Percentiles rank a stretch among this genome's conserved stretches.
These are phyloP conservation scores for Lepus americanus DNA, from an alignment of 2,113 vertebrate genomes.

Conservation along the genomic window DNA sequence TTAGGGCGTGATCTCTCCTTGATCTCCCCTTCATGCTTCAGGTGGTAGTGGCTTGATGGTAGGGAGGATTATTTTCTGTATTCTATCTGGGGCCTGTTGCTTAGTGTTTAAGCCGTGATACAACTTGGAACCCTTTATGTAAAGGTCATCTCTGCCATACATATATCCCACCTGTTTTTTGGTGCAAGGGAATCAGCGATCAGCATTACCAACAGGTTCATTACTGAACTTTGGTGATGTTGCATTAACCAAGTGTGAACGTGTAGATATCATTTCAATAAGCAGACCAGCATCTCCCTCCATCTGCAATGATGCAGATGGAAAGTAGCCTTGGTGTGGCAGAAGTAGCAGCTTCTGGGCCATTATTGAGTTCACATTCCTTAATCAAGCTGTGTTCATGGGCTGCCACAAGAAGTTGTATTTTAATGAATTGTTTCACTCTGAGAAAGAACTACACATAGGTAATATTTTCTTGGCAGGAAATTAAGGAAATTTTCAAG, in stretches of 20 bases:
- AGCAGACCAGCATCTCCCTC: constrained; percentile 68
- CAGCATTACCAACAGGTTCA: constrained; percentile 22
- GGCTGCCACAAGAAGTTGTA: not conserved
- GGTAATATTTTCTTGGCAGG: not conserved
- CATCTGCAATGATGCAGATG: constrained; percentile 78
- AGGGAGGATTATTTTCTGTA: constrained; percentile 32
- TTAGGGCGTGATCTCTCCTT: constrained; percentile 62
- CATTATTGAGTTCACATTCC: not conserved
- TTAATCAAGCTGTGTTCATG: not conserved
- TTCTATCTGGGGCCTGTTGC: not conserved
- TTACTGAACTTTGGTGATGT: constrained; percentile 57
- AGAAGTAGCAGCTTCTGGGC: constrained; percentile 67
- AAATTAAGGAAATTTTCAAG: not conserved
- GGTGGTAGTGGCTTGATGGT: not conserved
- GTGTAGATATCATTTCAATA: constrained; percentile 77
- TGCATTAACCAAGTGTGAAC: constrained; percentile 76
- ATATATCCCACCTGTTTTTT: constrained; percentile 56
- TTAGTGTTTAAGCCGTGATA: constrained; percentile 15
- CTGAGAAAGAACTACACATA: not conserved
- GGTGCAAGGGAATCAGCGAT: constrained; percentile 60
- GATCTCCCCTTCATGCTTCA: constrained; percentile 40
- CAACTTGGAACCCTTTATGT: constrained; percentile 61
- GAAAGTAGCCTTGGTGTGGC: constrained; percentile 67
- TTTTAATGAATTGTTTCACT: constrained; percentile 6
- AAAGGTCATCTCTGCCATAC: constrained; percentile 63